Base-by-base conservation (phyloP, 2,113 vertebrate genomes). In the Sylvia atricapilla region DNA sequence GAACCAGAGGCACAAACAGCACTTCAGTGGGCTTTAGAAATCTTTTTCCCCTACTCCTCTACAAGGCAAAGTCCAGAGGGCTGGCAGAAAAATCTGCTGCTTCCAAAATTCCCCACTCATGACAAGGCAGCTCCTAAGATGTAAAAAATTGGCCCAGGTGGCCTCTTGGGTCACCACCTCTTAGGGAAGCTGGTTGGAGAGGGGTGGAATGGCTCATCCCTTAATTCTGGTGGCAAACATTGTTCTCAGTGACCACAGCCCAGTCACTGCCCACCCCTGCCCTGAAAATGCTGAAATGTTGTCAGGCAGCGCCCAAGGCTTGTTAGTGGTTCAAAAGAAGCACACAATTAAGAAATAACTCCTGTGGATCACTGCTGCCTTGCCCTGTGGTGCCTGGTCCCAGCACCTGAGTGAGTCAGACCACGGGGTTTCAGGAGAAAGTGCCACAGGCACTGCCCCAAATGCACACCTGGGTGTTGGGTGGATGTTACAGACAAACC, bases 211-310 rank as follows among this genome's bases (percentile, higher is more conserved):
- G 39, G 27, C 39, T 78, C 33, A 10, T 78, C 21, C 81, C 84
- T 15, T 5, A 12, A 3, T 50, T 43, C 78, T 17, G 44, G 4
- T 15, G 37, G 62, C 52, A 21, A 20, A 24, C 31, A 37, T 4
- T 44, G 44, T 17, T 43, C 77, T 37, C 49, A 19, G 53, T 6
- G 16, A 22, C 58, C 37, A 8, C 0, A 4, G 50, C 39, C 41
- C 22, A 17, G 10, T 33, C 15, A 2, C 62, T 66, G 73, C 70
- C 82, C 75, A 20, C 1, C 24, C 10, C 53, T 46, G 46, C 8
- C n/a, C 68, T 70, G 0, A 1, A n/a, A 1, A n/a, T 15, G 28
- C 18, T 53, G 28, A 70, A 43, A 21, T 6, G 28, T 2, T 23
- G 5, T 7, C 63, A 50, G 62, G 35, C 58, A 86, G 56, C 75